Evolutionary conservation across 1,140 invertebrate species (phyloP).

Genomic region (Panagrolaimus sp.): DNA sequence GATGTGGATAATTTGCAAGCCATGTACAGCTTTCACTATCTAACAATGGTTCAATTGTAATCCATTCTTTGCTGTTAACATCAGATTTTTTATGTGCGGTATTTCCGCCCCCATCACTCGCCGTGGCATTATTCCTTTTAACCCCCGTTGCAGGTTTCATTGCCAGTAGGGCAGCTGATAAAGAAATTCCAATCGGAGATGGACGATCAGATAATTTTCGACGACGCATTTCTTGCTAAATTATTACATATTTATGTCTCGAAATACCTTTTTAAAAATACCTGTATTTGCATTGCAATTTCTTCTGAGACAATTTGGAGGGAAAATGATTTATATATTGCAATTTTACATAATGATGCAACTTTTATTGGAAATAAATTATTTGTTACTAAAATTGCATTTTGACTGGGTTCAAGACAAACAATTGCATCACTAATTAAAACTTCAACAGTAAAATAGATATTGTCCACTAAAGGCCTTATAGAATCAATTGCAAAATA

Average conservation of each 20-base stretch:
- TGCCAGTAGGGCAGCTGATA: constrained; percentile 48
- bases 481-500: constrained; percentile 47
- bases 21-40: constrained; percentile 55
- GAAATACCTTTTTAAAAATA: constrained; percentile 10
- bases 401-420: constrained; percentile 39
- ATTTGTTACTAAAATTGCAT: constrained; percentile 49
- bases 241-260: constrained; percentile 21
- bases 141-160: constrained; percentile 48
- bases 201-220: constrained; percentile 56
- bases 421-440: neutral
- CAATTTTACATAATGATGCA: constrained; percentile 47
- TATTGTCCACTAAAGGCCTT: constrained; percentile 43
- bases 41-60: constrained; percentile 57
- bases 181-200: constrained; percentile 48
- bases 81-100: constrained; percentile 59
- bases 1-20: constrained; percentile 57
- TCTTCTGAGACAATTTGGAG: constrained; percentile 56
- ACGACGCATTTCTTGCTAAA: constrained; percentile 55
- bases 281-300: constrained; percentile 57
- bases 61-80: constrained; percentile 57
- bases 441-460: constrained; percentile 33
- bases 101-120: constrained; percentile 49
- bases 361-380: constrained; percentile 48
- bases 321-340: constrained; percentile 44
- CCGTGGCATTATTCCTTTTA: constrained; percentile 47